Evolutionary conservation across 2,113 vertebrate species (phyloP).

Genomic region (Esox niger): DNA sequence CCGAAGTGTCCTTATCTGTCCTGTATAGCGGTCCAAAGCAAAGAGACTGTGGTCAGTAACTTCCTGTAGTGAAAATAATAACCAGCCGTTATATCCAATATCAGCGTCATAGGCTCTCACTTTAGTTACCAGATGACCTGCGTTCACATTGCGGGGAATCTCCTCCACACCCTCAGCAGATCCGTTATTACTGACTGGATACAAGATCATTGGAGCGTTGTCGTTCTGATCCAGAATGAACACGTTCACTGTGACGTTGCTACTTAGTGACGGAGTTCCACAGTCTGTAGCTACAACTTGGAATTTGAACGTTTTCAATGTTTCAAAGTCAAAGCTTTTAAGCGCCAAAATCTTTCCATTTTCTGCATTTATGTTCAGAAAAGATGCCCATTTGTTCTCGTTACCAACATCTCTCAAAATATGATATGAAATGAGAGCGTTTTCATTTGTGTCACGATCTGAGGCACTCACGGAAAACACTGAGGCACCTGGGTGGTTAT

Average conservation of each 20-base stretch:
- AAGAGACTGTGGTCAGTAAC: conserved; percentile 50
- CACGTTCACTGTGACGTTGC: conserved; percentile 50
- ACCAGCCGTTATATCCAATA: conserved; percentile 55
- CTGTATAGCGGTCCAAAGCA: conserved; percentile 48
- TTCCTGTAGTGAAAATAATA: conserved; percentile 49
- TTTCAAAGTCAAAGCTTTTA: conserved; percentile 57
- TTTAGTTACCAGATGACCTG: conserved; percentile 51
- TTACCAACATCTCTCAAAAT: conserved; percentile 23
- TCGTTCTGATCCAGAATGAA: conserved; percentile 60
- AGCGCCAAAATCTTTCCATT: conserved; percentile 46
- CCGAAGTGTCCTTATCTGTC: conserved; percentile 52
- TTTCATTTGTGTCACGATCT: conserved; percentile 52
- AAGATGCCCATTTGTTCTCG: conserved; percentile 12
- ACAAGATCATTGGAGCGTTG: conserved; percentile 51
- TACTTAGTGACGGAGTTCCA: conserved; percentile 40
- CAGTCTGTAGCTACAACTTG: conserved; percentile 48
- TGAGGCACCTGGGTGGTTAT: conserved; percentile 41
- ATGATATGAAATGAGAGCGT: conserved; percentile 42
- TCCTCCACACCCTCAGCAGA: conserved; percentile 42
- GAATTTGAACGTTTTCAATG: conserved; percentile 24
- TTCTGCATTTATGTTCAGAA: conserved; percentile 47
- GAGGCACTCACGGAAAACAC: conserved; percentile 53
- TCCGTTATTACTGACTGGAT: conserved; percentile 41
- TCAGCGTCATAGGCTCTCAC: conserved; percentile 56
- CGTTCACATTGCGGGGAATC: conserved; percentile 43